Evolutionary conservation across 1,140 invertebrate species (phyloP).

Genomic region (Zaprionus lachaisei): DNA sequence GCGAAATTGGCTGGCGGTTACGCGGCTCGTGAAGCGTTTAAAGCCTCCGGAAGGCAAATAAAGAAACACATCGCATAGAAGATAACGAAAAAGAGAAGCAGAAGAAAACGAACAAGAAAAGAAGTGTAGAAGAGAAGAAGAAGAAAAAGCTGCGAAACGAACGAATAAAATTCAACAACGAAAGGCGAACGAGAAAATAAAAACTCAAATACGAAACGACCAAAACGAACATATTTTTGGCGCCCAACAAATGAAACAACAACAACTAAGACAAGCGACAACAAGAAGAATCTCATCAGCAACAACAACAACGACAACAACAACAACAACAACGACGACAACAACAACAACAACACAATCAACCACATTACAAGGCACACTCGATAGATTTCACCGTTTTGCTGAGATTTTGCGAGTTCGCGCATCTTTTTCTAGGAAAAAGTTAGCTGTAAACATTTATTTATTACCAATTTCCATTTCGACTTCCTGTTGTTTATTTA

Average conservation of each 20-base stretch:
- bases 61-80: neutral
- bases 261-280: constrained; percentile 61
- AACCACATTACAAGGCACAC: constrained; percentile 27
- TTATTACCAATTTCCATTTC: constrained; percentile 24
- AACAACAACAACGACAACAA: constrained; percentile 14
- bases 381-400: constrained; percentile 15
- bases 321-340: constrained; percentile 15
- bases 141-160: constrained; percentile 48
- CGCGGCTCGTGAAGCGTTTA: constrained; percentile 65
- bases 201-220: constrained; percentile 56
- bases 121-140: constrained; percentile 32
- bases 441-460: constrained; percentile 66
- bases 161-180: constrained; percentile 58
- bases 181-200: constrained; percentile 39
- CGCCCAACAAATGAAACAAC: constrained; percentile 38
- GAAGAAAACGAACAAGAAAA: constrained; percentile 19
- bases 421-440: constrained; percentile 47
- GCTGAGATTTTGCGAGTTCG: constrained; percentile 23
- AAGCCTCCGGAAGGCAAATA: constrained; percentile 65
- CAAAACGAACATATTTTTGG: constrained; percentile 59
- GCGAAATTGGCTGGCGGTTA: constrained; percentile 63
- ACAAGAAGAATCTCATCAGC: constrained; percentile 14
- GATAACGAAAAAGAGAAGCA: constrained; percentile 16
- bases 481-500: constrained; percentile 52
- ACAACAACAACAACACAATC: constrained; percentile 10